A percentile compares a stretch with the other conserved stretches of the same genome.
Evolutionary conservation across 2,797 vertebrate species (phyloP).

Genomic region (Sebastes alutus): DNA sequence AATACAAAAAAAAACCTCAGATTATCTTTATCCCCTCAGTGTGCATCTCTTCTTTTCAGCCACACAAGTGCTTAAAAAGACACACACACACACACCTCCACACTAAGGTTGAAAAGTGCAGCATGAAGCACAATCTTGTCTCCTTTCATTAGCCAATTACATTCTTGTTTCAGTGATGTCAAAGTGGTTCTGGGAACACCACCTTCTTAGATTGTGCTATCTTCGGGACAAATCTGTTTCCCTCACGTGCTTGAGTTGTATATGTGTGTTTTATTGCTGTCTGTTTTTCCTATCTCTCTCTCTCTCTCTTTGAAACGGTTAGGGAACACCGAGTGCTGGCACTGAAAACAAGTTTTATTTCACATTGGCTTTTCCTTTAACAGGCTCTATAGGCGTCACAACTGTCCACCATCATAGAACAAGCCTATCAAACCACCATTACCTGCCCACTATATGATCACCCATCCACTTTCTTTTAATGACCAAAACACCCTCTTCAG

Average conservation of each 20-base stretch:
- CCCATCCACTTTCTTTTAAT: neutral
- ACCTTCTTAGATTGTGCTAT: conserved; percentile 66
- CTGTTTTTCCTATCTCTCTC: conserved; percentile 32
- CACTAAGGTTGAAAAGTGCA: conserved; percentile 54
- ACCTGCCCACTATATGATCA: neutral
- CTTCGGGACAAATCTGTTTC: conserved; percentile 65
- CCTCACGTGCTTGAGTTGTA: conserved; percentile 43
- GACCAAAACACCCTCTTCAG: neutral
- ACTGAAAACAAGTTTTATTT: conserved; percentile 32
- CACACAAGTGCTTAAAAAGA: neutral
- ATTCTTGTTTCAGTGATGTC: conserved; percentile 63
- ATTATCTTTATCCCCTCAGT: neutral
- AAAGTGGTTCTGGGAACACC: conserved; percentile 72
- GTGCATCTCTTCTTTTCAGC: neutral
- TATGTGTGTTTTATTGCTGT: conserved; percentile 59
- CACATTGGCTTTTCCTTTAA: conserved; percentile 14
- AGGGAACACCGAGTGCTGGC: conserved; percentile 41
- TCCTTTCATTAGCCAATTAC: conserved; percentile 75
- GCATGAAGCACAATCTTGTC: conserved; percentile 61
- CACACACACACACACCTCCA: conserved; percentile 9
- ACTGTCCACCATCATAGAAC: neutral
- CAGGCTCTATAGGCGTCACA: neutral
- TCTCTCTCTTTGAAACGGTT: conserved; percentile 41
- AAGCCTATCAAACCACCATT: neutral
- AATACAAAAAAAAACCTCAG: neutral